Conservation (phyloP, 2,113 vertebrate genomes). For the Marcusenius ussheri region DNA sequence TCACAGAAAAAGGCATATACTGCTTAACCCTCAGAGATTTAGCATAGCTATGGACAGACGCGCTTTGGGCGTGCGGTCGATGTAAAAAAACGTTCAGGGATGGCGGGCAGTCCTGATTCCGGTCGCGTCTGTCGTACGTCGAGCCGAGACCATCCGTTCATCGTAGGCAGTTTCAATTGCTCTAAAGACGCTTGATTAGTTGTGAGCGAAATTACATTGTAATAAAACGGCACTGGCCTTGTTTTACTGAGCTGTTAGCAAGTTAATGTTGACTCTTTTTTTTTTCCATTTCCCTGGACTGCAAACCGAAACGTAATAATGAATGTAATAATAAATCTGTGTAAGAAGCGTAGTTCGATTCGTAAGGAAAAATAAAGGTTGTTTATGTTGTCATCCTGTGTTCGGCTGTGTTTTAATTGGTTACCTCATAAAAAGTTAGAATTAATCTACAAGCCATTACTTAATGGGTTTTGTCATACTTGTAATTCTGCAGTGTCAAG, state of each 20-base stretch:
- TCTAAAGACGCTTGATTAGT: background rate
- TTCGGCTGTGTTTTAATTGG: background rate
- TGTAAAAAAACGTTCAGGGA: background rate
- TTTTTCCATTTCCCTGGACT: constrained; percentile 4
- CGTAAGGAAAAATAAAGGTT: constrained; percentile 11
- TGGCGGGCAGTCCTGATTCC: background rate
- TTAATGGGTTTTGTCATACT: background rate
- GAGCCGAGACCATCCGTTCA: background rate
- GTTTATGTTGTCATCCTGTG: constrained; percentile 17
- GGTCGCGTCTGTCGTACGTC: background rate
- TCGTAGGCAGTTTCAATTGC: background rate
- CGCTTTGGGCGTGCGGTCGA: background rate
- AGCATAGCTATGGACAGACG: background rate
- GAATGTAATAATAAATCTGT: constrained; percentile 13
- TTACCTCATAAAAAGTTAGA: background rate
- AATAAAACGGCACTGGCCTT: background rate
- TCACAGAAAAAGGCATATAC: background rate
- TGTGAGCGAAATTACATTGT: background rate
- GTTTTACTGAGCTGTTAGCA: background rate
- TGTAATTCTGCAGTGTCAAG: background rate
- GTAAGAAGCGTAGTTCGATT: constrained; percentile 1
- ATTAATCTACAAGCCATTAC: background rate
- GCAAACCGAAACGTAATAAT: constrained; percentile 13
- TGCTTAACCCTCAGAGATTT: too few relatives aligned
- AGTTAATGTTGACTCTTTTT: background rate